Evolutionary conservation across 2,797 vertebrate species (phyloP), one percentile per base, ranked within the genome.

Genomic region (Clarias laeviceps): DNA sequence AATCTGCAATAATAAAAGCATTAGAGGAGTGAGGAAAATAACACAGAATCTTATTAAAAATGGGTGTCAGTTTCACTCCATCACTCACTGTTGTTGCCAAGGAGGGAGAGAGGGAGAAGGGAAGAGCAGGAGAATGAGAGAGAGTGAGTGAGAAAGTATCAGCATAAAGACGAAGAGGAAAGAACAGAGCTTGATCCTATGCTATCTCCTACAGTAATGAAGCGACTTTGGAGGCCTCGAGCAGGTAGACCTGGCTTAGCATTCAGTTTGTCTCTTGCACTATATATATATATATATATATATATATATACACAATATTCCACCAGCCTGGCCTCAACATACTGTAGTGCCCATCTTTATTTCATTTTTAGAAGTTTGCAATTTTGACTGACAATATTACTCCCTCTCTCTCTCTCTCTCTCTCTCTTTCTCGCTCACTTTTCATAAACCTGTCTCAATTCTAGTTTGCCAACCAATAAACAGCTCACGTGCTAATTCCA

Each of bases 1-100:
- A 93, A 94, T 95, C 92, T 94, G 93, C 93, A 95, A 96, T 95
- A 95, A 95, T 92, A 95, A 95, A 95, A 91, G 94, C 93, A 95
- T 95, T 95, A 95, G 92, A 91, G 91, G 89, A 87, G 80, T 91
- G 85, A 89, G n/a, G 89, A 92, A 92, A 93, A 94, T 92, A 93
- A 92, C 91, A 92, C 82, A 85, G 91, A 92, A 93, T 93, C 90
- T 91, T 94, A 94, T 95, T 95, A 95, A 94, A 94, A 93, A 92
- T 86, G 88, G 88, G 90, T 90, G 91, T 92, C 91, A 88, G 83
- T 92, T 89, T 86, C 85, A 59, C 87, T 90, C 88, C 91, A 89
- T 91, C 91, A 91, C 90, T 92, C 91, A 80, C 78, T 93, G 87
- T 86, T 88, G 93, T 93, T 93, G 92, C 91, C 91, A 84, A 83